Evolutionary conservation across 2,888 invertebrate species (phyloP), one percentile per base, ranked within the genome.

Genomic region (Meiosimyza decipiens): DNA sequence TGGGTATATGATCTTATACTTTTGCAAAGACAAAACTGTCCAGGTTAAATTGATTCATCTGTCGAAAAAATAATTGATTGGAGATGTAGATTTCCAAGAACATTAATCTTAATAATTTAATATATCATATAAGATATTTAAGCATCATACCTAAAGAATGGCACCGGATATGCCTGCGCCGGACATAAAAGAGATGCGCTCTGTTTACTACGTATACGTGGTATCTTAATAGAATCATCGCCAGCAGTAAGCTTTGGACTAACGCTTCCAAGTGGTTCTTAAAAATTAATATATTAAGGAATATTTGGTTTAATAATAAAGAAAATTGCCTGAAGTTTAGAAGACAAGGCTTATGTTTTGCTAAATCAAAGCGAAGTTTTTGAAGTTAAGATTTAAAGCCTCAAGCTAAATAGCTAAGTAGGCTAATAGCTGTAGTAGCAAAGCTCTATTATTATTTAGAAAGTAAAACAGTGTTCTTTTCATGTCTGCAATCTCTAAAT

Each of bases 151-250:
- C 92, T 92, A 90, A 91, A 91, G 80, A 90, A 86, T 80, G 93
- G 93, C 82, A 92, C 90, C 71, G 93, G 93, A 88, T 90, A 93
- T 18, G 92, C 92, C 87, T 93, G 93, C 40, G 93, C 92, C 73
- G 93, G 93, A 86, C 93, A 94, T 82, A 92, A 87, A 75, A 94
- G 85, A 50, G 92, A 91, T 77, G 91, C 88, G 85, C 89, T 90
- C 78, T 84, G 84, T 74, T 88, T 87, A 80, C 87, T 80, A 77
- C 87, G 83, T 77, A 85, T 81, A 75, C 82, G 82, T 18, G 83
- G 81, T 87, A 84, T 83, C 87, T 86, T 82, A 65, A 82, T 83
- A 69, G 84, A 84, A 88, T 89, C 83, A 88, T 93, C 92, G 86
- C 90, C 87, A 73, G 92, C 90, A 40, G 92, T 92, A 81, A 94